Evolutionary conservation across 2,888 invertebrate species (phyloP).

Genomic region (Linnaemya vulpina): DNA sequence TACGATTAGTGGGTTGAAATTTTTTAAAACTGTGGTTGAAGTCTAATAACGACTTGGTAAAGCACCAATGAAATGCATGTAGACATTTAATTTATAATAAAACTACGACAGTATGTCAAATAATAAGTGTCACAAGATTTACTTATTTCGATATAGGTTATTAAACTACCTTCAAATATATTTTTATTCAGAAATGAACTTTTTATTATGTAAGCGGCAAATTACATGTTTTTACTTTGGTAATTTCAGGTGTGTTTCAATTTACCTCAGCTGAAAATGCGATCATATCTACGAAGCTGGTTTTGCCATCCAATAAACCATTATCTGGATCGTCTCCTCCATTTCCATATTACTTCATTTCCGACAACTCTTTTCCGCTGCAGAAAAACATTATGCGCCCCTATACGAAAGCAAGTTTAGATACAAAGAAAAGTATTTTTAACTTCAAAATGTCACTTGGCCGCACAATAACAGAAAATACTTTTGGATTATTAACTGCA

Average conservation of each 20-base stretch:
- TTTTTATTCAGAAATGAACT: no score
- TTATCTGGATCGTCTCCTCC: conserved; percentile 8
- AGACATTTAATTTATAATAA: no score
- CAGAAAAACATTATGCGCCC: conserved; percentile 62
- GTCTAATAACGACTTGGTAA: no score
- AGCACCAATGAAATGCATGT: no score
- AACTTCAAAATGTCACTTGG: conserved; percentile 63
- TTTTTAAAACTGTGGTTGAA: no score
- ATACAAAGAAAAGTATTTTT: conserved; percentile 46
- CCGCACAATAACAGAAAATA: conserved; percentile 55
- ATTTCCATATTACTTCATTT: conserved; percentile 65
- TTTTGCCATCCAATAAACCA: conserved; percentile 50
- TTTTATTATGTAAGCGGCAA: background rate
- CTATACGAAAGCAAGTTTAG: conserved; percentile 38
- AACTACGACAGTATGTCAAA: no score
- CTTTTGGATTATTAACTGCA: conserved; percentile 69
- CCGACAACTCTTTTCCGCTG: conserved; percentile 57
- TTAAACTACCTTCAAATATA: no score
- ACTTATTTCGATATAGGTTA: no score
- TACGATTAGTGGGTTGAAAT: no score
- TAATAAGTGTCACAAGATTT: no score
- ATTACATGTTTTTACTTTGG: background rate
- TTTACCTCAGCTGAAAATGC: background rate
- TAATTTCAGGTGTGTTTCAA: conserved; percentile 39
- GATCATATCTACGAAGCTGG: conserved; percentile 31